A percentile compares a stretch with the other conserved stretches of the same genome.
Evolutionary conservation across 2,113 vertebrate species (phyloP).

Genomic region (Lophotis ruficrista): DNA sequence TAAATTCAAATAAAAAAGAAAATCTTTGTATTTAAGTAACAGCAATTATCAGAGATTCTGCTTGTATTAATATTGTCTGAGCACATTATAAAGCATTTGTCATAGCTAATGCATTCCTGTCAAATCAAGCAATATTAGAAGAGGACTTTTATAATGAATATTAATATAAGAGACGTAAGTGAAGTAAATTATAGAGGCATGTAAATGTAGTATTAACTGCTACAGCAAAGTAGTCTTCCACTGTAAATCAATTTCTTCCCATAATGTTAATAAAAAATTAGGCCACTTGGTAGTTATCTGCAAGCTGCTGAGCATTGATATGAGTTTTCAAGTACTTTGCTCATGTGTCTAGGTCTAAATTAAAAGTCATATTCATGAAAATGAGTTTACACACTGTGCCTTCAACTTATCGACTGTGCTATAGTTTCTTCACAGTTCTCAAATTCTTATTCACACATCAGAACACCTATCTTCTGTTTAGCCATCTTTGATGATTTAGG

Average conservation of each 20-base stretch:
- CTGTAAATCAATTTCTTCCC: slow-evolving; percentile 76
- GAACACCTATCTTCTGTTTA: background rate
- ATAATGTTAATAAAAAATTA: slow-evolving; percentile 75
- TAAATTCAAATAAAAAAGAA: slow-evolving; percentile 38
- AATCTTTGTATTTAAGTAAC: slow-evolving; percentile 64
- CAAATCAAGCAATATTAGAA: slow-evolving; percentile 74
- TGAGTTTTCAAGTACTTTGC: slow-evolving; percentile 34
- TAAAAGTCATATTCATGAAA: slow-evolving; percentile 43
- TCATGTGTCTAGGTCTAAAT: slow-evolving; percentile 47
- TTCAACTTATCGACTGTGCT: background rate
- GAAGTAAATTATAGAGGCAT: slow-evolving; percentile 83
- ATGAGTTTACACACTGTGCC: slow-evolving; percentile 19
- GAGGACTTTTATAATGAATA: slow-evolving; percentile 82
- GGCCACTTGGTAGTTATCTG: slow-evolving; percentile 64
- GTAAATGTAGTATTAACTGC: slow-evolving; percentile 79
- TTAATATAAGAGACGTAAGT: slow-evolving; percentile 83
- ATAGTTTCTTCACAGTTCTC: background rate
- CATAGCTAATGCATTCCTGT: slow-evolving; percentile 78
- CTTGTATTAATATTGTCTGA: slow-evolving; percentile 71
- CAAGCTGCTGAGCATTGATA: slow-evolving; percentile 48
- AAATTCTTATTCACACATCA: slow-evolving; percentile 13
- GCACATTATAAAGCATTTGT: slow-evolving; percentile 73
- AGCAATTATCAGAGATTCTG: slow-evolving; percentile 67
- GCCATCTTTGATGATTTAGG: background rate
- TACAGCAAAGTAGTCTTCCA: slow-evolving; percentile 73